phyloP scores from a whole-genome alignment of 2,113 vertebrate genomes.

The Ammospiza nelsoni region DNA sequence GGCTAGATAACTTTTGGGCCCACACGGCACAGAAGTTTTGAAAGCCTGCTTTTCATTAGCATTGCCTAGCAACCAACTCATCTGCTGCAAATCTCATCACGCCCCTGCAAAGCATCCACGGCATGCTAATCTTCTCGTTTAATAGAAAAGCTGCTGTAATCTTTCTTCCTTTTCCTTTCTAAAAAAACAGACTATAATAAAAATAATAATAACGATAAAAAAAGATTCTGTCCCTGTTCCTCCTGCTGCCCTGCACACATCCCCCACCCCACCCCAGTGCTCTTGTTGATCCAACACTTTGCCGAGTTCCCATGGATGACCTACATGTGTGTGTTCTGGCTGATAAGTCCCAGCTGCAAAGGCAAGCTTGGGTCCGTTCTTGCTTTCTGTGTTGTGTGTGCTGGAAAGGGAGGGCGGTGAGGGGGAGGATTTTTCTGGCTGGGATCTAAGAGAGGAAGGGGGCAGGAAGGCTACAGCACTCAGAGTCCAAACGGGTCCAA shows the following conservation, averaged over 20 bases:
- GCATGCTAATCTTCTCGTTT: constrained; percentile 66
- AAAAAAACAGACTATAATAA: constrained; percentile 52
- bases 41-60: constrained; percentile 79
- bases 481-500: background rate
- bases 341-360: constrained; percentile 62
- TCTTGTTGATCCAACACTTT: constrained; percentile 14
- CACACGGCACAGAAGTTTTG: constrained; percentile 48
- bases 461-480: background rate
- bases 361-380: background rate
- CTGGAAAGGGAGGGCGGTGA: background rate
- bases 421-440: constrained; percentile 51
- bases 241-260: background rate
- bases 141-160: constrained; percentile 66
- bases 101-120: constrained; percentile 71
- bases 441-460: constrained; percentile 12
- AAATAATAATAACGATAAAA: constrained; percentile 46
- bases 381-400: constrained; percentile 11
- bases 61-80: constrained; percentile 74
- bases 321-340: constrained; percentile 58
- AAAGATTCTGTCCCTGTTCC: background rate
- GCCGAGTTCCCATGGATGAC: constrained; percentile 59
- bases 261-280: background rate
- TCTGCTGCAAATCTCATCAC: constrained; percentile 77
- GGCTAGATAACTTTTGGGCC: constrained; percentile 61
- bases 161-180: constrained; percentile 66